Evolutionary conservation across 1,140 invertebrate species (phyloP).

Genomic region (Myzus persicae): DNA sequence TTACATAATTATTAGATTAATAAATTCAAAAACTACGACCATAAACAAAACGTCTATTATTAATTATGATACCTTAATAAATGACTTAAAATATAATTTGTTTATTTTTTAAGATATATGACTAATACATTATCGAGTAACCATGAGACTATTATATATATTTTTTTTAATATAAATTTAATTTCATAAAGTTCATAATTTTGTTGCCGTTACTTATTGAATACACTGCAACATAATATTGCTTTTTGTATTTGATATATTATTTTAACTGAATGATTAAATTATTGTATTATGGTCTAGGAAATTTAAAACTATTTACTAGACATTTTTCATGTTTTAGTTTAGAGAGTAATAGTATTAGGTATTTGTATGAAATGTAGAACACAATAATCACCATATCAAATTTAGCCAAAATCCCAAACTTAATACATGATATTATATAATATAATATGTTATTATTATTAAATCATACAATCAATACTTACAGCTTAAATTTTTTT

Average conservation of each 20-base stretch:
- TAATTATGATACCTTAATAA: no score
- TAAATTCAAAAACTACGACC: not conserved
- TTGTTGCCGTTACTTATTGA: not conserved
- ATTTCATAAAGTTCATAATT: not conserved
- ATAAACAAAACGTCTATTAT: not conserved
- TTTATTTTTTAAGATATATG: not conserved
- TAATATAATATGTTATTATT: not conserved
- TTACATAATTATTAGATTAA: not conserved
- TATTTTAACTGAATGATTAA: not conserved
- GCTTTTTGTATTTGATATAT: not conserved
- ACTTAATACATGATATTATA: no score
- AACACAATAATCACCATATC: not conserved
- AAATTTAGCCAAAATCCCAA: not conserved
- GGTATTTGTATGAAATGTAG: not conserved
- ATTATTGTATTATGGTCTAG: not conserved
- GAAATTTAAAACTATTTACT: not conserved
- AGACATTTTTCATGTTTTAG: not conserved
- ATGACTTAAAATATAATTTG: not conserved
- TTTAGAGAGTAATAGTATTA: not conserved
- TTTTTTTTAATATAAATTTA: not conserved
- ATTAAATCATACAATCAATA: not conserved
- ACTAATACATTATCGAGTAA: not conserved
- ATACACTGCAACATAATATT: not conserved
- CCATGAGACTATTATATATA: not conserved
- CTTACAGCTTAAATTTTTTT: not conserved